A percentile compares a stretch with the other conserved stretches of the same genome.
phyloP scores from a whole-genome alignment of 1,140 invertebrate genomes.

The Drosophila lini region DNA sequence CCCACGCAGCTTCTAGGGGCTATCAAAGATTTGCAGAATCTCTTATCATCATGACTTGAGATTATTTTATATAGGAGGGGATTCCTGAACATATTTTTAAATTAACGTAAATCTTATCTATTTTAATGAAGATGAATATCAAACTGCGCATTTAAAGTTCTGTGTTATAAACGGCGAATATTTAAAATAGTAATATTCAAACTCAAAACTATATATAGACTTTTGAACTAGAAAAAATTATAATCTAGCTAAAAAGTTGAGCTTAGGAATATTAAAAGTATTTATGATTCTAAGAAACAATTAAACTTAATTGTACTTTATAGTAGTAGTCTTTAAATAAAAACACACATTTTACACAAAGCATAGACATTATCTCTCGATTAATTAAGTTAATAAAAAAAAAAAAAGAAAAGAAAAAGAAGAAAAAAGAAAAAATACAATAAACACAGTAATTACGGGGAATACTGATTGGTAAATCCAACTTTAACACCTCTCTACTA shows the following conservation, averaged over 20 bases:
- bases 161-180: not conserved
- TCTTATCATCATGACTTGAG: constrained; percentile 31
- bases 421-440: too few species aligned
- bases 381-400: not conserved
- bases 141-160: constrained; percentile 6
- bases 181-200: not conserved
- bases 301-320: not conserved
- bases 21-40: constrained; percentile 6
- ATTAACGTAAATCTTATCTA: not conserved
- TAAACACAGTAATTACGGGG: not conserved
- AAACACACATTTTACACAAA: not conserved
- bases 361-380: not conserved
- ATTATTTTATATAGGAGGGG: constrained; percentile 4
- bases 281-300: not conserved
- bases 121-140: constrained; percentile 2
- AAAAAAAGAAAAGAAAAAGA: too few species aligned
- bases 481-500: not conserved
- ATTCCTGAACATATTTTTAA: constrained; percentile 7
- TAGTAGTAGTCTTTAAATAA: not conserved
- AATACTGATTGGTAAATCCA: not conserved
- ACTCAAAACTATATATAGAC: not conserved
- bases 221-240: not conserved
- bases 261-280: not conserved
- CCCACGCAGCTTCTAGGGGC: constrained; percentile 4
- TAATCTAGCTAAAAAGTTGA: not conserved